Evolutionary conservation across 2,888 invertebrate species (phyloP), one percentile per base, ranked within the genome.

Genomic region (Esperia sulphurella): DNA sequence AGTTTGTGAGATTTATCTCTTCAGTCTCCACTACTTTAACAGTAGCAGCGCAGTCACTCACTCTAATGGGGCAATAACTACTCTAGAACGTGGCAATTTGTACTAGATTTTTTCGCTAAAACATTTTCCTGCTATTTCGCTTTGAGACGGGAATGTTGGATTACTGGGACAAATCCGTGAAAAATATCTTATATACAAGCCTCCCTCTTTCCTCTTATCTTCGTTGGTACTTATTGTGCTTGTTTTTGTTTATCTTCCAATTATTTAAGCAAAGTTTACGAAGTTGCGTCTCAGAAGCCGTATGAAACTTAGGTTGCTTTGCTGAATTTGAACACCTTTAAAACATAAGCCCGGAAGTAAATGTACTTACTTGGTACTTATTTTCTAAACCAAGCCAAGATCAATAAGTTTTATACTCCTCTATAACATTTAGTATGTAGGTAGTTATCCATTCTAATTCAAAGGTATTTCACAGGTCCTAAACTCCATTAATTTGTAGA

Each of bases 41-140:
- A 55, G 58, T 46, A 61, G 63, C 63, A 59, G 61, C 62, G 64
- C 69, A 68, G 62, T 75, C 73, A 65, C 71, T 81, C 75, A 70
- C 72, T 62, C 58, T 82, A 82, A 82, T 83, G 71, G 75, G 69
- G 77, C 75, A 79, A 82, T 79, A 79, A 83, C 78, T 82, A 81
- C 73, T 71, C 71, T 68, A 71, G 73, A 76, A 78, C 67, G 75
- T 66, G 68, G 67, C 72, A 75, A 81, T 81, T 81, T 77, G 76
- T 75, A 73, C 63, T 66, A 73, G 63, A 71, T 75, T 75, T 80
- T 75, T 64, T 65, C 58, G 57, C 59, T 65, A 61, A 64, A 78
- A 74, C 66, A 63, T 77, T 77, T 76, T 75, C 71, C 74, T 72
- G 65, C 68, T 72, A 61, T 62, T 65, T 60, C 63, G 60, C 63